These are phyloP conservation scores for Thripadectes ignobilis DNA, from an alignment of 2,797 vertebrate species.

Conservation along the genomic window DNA sequence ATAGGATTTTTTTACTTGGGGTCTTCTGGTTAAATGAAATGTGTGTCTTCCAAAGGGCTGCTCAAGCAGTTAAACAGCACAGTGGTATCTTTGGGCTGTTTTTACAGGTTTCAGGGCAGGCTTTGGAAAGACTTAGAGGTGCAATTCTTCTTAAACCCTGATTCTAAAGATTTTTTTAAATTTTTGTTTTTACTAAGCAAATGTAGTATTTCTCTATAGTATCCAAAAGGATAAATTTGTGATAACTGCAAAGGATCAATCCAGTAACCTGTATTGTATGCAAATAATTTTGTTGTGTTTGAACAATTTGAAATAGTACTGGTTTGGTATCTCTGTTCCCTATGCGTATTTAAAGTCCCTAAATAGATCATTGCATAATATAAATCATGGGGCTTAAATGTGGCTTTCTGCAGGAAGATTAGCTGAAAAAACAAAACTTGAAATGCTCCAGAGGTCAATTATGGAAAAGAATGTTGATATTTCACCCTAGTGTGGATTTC, in stretches of 20 bases:
- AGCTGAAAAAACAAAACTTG: neutral
- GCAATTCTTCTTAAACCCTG: neutral
- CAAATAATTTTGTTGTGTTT: neutral
- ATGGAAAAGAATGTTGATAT: neutral
- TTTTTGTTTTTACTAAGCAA: neutral
- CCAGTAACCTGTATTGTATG: neutral
- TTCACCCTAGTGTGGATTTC: neutral
- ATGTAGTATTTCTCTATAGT: neutral
- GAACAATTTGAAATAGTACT: neutral
- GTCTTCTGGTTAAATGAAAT: neutral
- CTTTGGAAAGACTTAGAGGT: neutral
- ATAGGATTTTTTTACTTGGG: neutral
- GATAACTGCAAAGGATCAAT: neutral
- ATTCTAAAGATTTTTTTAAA: neutral
- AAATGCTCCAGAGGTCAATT: neutral
- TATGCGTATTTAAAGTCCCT: neutral
- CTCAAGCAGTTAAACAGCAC: neutral
- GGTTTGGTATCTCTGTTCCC: neutral
- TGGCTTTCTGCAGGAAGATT: neutral
- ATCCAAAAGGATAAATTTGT: neutral
- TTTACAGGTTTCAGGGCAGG: neutral
- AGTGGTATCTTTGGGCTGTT: neutral
- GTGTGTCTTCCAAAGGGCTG: neutral
- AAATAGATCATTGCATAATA: neutral
- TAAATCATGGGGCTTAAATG: neutral